A percentile compares a stretch with the other conserved stretches of the same genome.
phyloP scores from a whole-genome alignment of 1,140 invertebrate species.

The Rhyacophila brunnea region DNA sequence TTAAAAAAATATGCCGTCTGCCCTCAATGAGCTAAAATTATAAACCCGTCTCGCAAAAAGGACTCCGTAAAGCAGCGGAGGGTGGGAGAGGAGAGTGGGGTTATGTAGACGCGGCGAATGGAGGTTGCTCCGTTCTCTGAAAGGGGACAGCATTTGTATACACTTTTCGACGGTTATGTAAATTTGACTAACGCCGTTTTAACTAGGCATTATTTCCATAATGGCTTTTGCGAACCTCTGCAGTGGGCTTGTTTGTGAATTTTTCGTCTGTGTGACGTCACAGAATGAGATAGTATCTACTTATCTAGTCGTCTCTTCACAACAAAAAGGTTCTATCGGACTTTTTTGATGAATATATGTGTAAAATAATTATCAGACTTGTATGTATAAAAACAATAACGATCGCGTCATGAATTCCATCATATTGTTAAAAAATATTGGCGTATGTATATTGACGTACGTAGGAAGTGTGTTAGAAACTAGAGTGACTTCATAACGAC shows the following conservation, averaged over 20 bases:
- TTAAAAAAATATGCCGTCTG: constrained; percentile 27
- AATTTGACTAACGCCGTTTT: constrained; percentile 35
- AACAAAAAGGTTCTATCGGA: no score
- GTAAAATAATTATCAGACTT: no score
- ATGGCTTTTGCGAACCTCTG: constrained; percentile 15
- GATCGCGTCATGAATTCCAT: no score
- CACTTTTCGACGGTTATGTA: constrained; percentile 24
- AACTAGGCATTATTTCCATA: constrained; percentile 36
- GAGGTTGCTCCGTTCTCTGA: constrained; percentile 4
- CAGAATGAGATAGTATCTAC: neutral
- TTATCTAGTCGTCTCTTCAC: neutral
- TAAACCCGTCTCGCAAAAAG: constrained; percentile 20
- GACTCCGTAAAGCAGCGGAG: constrained; percentile 1
- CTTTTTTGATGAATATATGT: no score
- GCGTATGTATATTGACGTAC: no score
- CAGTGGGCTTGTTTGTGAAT: neutral
- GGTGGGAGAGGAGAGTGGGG: neutral
- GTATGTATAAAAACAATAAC: no score
- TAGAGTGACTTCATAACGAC: no score
- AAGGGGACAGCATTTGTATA: neutral
- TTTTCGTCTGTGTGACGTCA: neutral
- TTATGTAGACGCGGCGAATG: neutral
- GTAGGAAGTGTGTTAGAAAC: no score
- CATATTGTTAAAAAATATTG: no score
- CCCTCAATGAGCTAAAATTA: constrained; percentile 31